These are phyloP conservation scores for Alcis repandata DNA, from an alignment of 2,888 invertebrate genomes.

Conservation along the genomic window DNA sequence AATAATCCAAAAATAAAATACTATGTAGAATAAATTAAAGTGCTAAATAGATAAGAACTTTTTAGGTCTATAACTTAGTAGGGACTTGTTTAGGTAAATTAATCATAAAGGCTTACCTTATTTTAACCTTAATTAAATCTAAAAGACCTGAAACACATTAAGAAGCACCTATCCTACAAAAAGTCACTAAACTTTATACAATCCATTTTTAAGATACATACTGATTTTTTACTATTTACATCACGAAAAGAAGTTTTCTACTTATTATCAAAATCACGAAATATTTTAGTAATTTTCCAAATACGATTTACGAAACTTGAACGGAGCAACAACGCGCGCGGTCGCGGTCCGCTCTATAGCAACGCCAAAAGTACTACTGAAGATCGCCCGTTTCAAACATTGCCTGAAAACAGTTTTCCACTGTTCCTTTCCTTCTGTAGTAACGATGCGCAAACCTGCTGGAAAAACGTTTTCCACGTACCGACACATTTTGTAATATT, in stretches of 20 bases:
- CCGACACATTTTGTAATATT: conserved; percentile 24
- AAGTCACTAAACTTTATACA: conserved; percentile 18
- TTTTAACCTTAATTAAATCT: neutral
- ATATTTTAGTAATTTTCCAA: conserved; percentile 33
- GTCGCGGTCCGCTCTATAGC: conserved; percentile 57
- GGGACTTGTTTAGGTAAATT: neutral
- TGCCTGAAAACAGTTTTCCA: conserved; percentile 68
- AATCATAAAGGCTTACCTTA: conserved; percentile 5
- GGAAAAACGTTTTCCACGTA: conserved; percentile 73
- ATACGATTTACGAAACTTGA: conserved; percentile 69
- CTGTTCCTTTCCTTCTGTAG: conserved; percentile 68
- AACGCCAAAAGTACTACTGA: conserved; percentile 75
- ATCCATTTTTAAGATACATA: neutral
- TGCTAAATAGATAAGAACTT: too few relatives aligned
- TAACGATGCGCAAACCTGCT: conserved; percentile 76
- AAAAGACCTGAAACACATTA: conserved; percentile 12
- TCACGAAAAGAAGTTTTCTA: conserved; percentile 8
- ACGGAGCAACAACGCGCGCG: conserved; percentile 43
- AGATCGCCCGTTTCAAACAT: conserved; percentile 61
- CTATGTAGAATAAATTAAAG: too few relatives aligned
- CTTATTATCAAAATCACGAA: conserved; percentile 1
- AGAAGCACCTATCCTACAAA: conserved; percentile 2
- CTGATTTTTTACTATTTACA: conserved; percentile 14
- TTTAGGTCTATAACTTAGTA: too few relatives aligned
- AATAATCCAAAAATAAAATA: too few relatives aligned